Evolutionary conservation across 2,113 vertebrate genomes (phyloP).

Genomic region (Laticauda laticaudata): DNA sequence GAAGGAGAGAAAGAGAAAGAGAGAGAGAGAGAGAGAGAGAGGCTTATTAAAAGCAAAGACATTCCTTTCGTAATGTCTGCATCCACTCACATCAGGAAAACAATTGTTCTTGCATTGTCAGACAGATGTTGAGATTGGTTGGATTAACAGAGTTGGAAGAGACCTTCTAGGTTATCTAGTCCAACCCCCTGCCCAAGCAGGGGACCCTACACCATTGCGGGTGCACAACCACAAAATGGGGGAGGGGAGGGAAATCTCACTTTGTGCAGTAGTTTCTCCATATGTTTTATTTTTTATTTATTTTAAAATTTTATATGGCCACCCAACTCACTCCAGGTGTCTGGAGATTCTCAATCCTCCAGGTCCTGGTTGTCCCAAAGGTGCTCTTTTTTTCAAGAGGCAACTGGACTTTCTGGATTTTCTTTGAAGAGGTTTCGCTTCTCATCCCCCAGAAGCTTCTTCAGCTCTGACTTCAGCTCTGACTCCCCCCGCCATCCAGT

Average conservation of each 20-base stretch:
- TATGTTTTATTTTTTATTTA: not conserved
- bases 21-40: not conserved
- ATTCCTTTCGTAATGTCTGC: not conserved
- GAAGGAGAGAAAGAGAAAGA: not conserved
- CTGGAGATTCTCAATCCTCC: too few relatives aligned
- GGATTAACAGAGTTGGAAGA: too few relatives aligned
- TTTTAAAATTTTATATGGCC: not conserved
- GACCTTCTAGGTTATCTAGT: too few relatives aligned
- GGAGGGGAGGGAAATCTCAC: not conserved
- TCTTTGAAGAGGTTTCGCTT: too few relatives aligned
- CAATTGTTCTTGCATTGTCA: not conserved
- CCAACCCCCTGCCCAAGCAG: too few relatives aligned
- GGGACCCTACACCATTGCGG: too few relatives aligned
- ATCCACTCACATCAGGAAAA: not conserved
- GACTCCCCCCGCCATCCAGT: too few relatives aligned
- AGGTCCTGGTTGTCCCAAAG: too few relatives aligned
- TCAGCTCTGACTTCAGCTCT: too few relatives aligned
- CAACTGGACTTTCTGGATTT: too few relatives aligned
- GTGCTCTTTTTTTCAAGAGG: too few relatives aligned
- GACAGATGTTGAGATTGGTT: not conserved
- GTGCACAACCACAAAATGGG: not conserved
- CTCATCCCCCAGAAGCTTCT: too few relatives aligned
- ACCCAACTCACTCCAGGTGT: not conserved
- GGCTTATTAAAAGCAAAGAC: not conserved
- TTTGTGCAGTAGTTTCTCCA: not conserved